Evolutionary conservation across 2,888 invertebrate genomes (phyloP).

Genomic region (Leptinotarsa tumamoca): DNA sequence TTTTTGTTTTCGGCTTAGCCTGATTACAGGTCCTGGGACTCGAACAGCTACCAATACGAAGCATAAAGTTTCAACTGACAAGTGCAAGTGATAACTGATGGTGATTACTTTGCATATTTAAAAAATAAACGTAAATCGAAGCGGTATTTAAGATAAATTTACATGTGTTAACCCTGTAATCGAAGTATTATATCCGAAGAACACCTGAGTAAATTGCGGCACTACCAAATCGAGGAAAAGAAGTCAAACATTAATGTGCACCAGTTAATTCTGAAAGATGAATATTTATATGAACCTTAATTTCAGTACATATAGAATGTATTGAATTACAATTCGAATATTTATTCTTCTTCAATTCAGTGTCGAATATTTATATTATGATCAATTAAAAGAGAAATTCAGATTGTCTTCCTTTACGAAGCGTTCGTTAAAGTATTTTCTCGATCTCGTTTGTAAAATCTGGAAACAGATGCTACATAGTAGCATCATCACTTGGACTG

Average conservation of each 20-base stretch:
- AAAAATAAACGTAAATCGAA: constrained; percentile 58
- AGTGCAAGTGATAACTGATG: constrained; percentile 38
- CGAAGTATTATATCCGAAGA: constrained; percentile 25
- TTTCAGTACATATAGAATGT: neutral
- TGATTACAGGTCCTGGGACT: neutral
- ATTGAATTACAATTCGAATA: neutral
- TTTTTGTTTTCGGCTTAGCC: neutral
- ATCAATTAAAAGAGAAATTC: too few relatives aligned
- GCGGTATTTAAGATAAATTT: constrained; percentile 58
- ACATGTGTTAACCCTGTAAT: constrained; percentile 55
- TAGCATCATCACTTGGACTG: too few relatives aligned
- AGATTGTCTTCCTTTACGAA: too few relatives aligned
- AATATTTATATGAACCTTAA: constrained; percentile 20
- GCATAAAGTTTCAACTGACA: constrained; percentile 18
- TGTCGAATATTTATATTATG: neutral
- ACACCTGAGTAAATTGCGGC: constrained; percentile 12
- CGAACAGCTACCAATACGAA: constrained; percentile 6
- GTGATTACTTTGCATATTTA: constrained; percentile 56
- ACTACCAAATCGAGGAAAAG: neutral
- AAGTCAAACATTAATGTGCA: constrained; percentile 4
- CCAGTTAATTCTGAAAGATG: constrained; percentile 11
- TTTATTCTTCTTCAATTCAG: neutral
- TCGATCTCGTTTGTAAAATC: too few relatives aligned
- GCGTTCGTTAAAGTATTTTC: too few relatives aligned
- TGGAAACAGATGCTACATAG: too few relatives aligned